Conservation (phyloP, 2,888 invertebrate species). For the Heteromurus nitidus region DNA sequence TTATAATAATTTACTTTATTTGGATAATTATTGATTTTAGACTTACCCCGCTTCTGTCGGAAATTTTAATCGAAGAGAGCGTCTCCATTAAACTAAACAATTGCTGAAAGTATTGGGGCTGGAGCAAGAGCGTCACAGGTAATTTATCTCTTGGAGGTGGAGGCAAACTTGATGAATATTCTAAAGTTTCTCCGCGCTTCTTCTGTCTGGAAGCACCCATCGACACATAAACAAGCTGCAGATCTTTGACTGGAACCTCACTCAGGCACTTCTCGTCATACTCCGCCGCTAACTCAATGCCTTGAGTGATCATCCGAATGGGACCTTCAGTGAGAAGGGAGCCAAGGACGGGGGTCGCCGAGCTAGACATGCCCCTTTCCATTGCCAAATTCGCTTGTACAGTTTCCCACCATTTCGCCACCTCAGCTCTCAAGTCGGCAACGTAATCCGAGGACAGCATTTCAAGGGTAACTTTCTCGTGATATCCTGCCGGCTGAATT, state of each 20-base stretch:
- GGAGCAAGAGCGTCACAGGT: conserved; percentile 88
- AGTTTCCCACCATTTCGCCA: conserved; percentile 94
- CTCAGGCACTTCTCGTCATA: conserved; percentile 92
- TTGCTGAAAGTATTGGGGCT: conserved; percentile 92
- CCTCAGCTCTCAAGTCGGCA: conserved; percentile 93
- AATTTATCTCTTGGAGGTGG: conserved; percentile 90
- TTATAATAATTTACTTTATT: no score
- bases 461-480: conserved; percentile 88
- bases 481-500: conserved; percentile 91
- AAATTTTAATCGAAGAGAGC: conserved; percentile 89
- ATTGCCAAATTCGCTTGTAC: conserved; percentile 61
- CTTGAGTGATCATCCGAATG: conserved; percentile 90
- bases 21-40: background rate
- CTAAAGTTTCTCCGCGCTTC: conserved; percentile 80
- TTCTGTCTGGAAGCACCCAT: conserved; percentile 84
- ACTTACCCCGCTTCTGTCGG: conserved; percentile 81
- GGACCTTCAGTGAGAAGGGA: conserved; percentile 88
- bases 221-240: conserved; percentile 94
- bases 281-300: conserved; percentile 93
- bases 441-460: conserved; percentile 91
- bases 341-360: conserved; percentile 79
- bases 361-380: conserved; percentile 56
- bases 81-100: conserved; percentile 93
- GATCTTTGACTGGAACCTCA: conserved; percentile 95
- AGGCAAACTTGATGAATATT: conserved; percentile 90